Percentiles rank a stretch among this genome's conserved stretches.
Conservation (phyloP, 1,140 invertebrate species). For the Oedothorax gibbosus region DNA sequence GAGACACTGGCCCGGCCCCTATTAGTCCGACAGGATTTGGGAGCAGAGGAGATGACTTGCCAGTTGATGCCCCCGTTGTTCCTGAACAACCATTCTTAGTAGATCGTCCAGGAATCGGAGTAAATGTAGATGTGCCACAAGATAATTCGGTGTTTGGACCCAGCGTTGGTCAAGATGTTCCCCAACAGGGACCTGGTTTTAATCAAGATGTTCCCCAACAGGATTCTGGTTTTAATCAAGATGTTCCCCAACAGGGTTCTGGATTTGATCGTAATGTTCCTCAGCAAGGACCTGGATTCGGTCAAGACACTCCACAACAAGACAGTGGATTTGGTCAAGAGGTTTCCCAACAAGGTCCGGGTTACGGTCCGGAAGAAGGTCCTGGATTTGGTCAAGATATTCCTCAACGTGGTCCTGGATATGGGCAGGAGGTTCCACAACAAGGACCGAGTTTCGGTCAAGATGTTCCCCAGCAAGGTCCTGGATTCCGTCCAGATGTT, state of each 20-base stretch:
- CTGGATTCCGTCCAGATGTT: background rate
- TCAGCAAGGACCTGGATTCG: too few relatives aligned
- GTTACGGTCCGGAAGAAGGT: background rate
- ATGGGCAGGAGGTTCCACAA: background rate
- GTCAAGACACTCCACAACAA: background rate
- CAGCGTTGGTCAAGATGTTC: background rate
- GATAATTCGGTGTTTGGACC: background rate
- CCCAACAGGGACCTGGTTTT: background rate
- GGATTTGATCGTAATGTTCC: too few relatives aligned
- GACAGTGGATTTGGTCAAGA: background rate
- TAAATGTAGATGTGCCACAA: background rate
- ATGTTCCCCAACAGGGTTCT: too few relatives aligned
- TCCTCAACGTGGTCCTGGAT: background rate
- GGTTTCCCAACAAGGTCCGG: too few relatives aligned
- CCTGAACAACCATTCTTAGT: background rate
- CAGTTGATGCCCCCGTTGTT: background rate
- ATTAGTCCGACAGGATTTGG: slow-evolving; percentile 10
- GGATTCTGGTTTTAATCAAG: too few relatives aligned
- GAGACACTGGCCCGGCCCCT: background rate
- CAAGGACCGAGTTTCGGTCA: too few relatives aligned
- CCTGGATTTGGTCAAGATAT: background rate
- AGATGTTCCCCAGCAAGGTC: too few relatives aligned
- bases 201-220: too few relatives aligned
- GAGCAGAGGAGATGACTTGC: background rate
- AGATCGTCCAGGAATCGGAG: background rate